Percentiles rank a stretch among this genome's conserved stretches.
phyloP scores from a whole-genome alignment of 2,888 invertebrate genomes.

The Drepana falcataria region DNA sequence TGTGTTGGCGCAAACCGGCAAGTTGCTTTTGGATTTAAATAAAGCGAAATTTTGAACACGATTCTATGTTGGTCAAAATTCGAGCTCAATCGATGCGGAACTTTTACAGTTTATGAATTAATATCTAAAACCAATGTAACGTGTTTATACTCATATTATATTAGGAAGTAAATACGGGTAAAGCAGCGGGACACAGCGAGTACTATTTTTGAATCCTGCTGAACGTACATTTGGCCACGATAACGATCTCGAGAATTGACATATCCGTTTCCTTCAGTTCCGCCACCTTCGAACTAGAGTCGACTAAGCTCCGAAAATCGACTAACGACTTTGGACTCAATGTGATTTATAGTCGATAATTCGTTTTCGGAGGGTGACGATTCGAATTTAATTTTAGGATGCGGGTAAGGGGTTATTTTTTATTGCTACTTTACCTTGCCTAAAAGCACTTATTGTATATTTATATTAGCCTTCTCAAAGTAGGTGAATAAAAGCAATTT shows the following conservation, averaged over 20 bases:
- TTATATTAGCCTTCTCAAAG: neutral
- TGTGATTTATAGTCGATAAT: slow-evolving; percentile 12
- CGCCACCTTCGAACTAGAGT: slow-evolving; percentile 17
- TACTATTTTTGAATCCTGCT: neutral
- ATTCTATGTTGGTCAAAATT: too few relatives aligned
- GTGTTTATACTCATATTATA: too few relatives aligned
- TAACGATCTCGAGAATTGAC: slow-evolving; percentile 32
- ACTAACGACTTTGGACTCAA: slow-evolving; percentile 23
- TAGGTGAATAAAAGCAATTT: too few relatives aligned
- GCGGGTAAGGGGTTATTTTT: slow-evolving; percentile 14
- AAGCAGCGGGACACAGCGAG: too few relatives aligned
- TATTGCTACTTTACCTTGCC: neutral
- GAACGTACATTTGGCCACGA: slow-evolving; percentile 18
- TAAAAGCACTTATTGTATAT: neutral
- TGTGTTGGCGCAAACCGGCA: too few relatives aligned
- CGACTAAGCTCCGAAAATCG: slow-evolving; percentile 6
- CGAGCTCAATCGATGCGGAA: too few relatives aligned
- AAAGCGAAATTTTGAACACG: too few relatives aligned
- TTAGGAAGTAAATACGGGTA: too few relatives aligned
- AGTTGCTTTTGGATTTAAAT: too few relatives aligned
- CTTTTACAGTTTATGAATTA: too few relatives aligned
- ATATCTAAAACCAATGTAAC: too few relatives aligned
- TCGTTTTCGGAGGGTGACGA: slow-evolving; percentile 15
- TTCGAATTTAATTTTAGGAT: slow-evolving; percentile 20
- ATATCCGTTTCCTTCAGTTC: slow-evolving; percentile 31